Evolutionary conservation across 2,113 vertebrate genomes (phyloP), one percentile per base, ranked within the genome.

Genomic region (Piaya cayana): DNA sequence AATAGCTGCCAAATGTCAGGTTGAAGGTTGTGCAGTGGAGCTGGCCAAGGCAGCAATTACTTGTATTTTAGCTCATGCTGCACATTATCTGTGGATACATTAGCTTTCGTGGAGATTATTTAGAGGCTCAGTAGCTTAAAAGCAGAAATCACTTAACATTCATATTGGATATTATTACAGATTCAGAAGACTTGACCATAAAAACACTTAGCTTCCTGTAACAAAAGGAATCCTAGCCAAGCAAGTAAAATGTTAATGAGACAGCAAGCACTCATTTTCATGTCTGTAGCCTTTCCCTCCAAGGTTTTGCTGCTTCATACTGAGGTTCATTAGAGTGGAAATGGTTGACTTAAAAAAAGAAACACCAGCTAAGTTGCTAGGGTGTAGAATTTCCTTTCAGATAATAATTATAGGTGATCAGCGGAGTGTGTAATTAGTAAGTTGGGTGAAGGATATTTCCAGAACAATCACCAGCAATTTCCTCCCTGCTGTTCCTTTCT

Each of bases 151-250:
- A 88, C 81, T 95, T 92, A 39, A 68, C 72, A 60, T 86, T 59
- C 88, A 82, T 95, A 93, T 78, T 92, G 92, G 90, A 90, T 93
- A 93, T 93, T 94, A 92, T 95, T 97, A 93, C 80, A 86, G 76
- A 96, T 92, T 92, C 90, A 92, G 94, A 90, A 88, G 88, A 93
- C 76, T 3, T 86, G 88, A 88, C 95, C 76, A 86, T 95, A 90
- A 96, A 96, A 96, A 84, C 94, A 96, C 92, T 96, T 96, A 93
- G 90, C 87, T 96, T 96, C 90, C 94, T 95, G 93, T 95, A 95
- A 95, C 95, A 92, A 92, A 92, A 82, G 85, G 82, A 88, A 88
- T 93, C 69, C 72, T 93, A 64, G 90, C 95, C 95, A 95, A 93
- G 90, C 80, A 95, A 94, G 94, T 91, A 94, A 97, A 96, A 95